Evolutionary conservation across 1,140 invertebrate species (phyloP), one percentile per base, ranked within the genome.

Genomic region (Drosophila nigrodunni): DNA sequence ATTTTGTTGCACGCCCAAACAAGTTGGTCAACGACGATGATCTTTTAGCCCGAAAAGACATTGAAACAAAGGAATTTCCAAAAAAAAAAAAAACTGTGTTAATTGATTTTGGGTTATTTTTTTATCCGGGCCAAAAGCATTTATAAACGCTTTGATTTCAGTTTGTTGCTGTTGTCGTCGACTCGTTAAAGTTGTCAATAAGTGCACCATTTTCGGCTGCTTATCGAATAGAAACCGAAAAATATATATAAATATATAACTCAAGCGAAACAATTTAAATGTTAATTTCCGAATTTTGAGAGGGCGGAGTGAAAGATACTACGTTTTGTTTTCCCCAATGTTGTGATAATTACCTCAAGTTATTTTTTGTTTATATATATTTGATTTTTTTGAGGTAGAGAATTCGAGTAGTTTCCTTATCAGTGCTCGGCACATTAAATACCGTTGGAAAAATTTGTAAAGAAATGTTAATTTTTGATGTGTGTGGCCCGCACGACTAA

Each of bases 161-260:
- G 64, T 72, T 64, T 58, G 39, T 50, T 80, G 68, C 49, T 43
- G 44, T 57, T 62, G 61, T 80, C 71, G 75, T 47, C 59, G 74
- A 82, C 82, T 87, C 85, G 85, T 88, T 88, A 88, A 88, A 88
- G 85, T 88, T 88, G 85, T 88, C 85, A 88, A 88, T 88, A 88
- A 88, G 85, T 88, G 85, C 85, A 89, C 80, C 85, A 89, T 88
- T 88, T 88, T 89, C 83, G 68, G 78, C 74, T 89, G 74, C 80
- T 88, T 90, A 88, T 88, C 85, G 71, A 61, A 0, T 58, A 60
- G 52, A 34, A 67, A 35, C 58, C 10, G 44, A 64, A 74, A 58
- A 73, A 37, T 13, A 41, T 44, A 50, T 47, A 58, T 61, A 58
- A 65, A 83, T 67, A 61, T 55, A 72, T 71, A 60, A 52, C 73